phyloP scores from a whole-genome alignment of 2,113 vertebrate species.

The Notothenia rossii region DNA sequence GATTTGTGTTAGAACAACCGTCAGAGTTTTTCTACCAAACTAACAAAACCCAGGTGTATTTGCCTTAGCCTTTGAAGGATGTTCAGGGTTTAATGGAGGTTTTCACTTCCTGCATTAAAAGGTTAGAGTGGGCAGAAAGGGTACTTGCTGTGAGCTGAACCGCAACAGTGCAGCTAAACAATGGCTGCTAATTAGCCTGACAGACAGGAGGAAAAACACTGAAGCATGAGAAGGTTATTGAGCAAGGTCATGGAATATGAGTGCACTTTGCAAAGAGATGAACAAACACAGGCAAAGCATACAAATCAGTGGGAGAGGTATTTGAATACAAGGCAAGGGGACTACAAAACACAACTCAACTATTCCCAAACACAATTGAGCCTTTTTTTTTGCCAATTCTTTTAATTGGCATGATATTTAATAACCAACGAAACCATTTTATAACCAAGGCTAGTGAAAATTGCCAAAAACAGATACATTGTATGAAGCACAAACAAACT shows the following conservation, averaged over 20 bases:
- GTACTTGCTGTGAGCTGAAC: slow-evolving; percentile 25
- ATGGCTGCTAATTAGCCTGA: slow-evolving; percentile 52
- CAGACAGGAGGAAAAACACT: slow-evolving; percentile 37
- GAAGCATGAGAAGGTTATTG: slow-evolving; percentile 43
- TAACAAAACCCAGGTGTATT: background rate
- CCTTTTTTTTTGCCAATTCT: too few species aligned
- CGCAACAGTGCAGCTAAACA: slow-evolving; percentile 47
- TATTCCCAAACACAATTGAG: background rate
- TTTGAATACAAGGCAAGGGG: background rate
- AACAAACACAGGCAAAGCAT: slow-evolving; percentile 9
- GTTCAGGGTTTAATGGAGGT: slow-evolving; percentile 6
- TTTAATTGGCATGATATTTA: too few species aligned
- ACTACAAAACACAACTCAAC: background rate
- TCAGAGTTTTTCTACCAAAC: background rate
- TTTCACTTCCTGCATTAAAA: slow-evolving; percentile 48
- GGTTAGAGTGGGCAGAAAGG: slow-evolving; percentile 16
- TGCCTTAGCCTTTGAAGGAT: background rate
- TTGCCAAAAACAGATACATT: background rate
- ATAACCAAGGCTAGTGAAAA: too few species aligned
- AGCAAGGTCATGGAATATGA: slow-evolving; percentile 42
- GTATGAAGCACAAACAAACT: background rate
- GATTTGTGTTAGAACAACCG: background rate
- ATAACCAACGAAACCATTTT: too few species aligned
- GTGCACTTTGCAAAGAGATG: slow-evolving; percentile 26
- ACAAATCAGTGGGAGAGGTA: background rate